Evolutionary conservation across 2,113 vertebrate genomes (phyloP), one percentile per base, ranked within the genome.

Genomic region (Erythrolamprus reginae): DNA sequence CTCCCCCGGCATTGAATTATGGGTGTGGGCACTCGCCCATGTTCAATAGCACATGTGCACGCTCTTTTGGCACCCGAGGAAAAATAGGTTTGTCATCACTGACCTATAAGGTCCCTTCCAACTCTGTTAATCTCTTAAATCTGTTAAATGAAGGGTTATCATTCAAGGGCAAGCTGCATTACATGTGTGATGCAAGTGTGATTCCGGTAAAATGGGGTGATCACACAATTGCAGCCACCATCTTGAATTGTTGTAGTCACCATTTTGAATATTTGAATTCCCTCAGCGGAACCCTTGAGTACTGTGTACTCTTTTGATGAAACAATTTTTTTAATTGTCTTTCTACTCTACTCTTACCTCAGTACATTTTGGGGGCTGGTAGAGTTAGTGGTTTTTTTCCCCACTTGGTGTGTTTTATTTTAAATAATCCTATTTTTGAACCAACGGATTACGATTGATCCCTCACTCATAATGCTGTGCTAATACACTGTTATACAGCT

Each of bases 351-450:
- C 52, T 26, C 7, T 86, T 42, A 21, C 70, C 88, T 42, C 28
- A 4, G 23, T 89, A 28, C 19, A 50, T 24, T n/a, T 10, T 5
- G 15, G 26, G 53, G 86, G 21, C 38, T 56, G 70, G 24, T 21
- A 61, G 61, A 2, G 4, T 45, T 47, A 2, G 4, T 45, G 15
- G 1, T 51, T 13, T 47, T 87, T n/a, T 23, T 21, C n/a, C 26
- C 33, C 50, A n/a, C 45, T 82, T 50, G 51, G 90, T 58, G 38
- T 88, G 86, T 91, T 91, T 91, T 91, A 83, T 91, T 91, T 88
- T 91, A 83, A 91, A 91, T 91, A 91, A 91, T 91, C 86, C 90
- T 91, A 83, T 91, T 91, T 91, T 84, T 91, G 70, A 91, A 88
- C 86, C 23, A 5, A 51, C 70, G 90, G 90, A 91, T 91, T 91